These are phyloP conservation scores for Parasteatoda tepidariorum DNA, from an alignment of 1,140 invertebrate genomes.

Conservation along the genomic window DNA sequence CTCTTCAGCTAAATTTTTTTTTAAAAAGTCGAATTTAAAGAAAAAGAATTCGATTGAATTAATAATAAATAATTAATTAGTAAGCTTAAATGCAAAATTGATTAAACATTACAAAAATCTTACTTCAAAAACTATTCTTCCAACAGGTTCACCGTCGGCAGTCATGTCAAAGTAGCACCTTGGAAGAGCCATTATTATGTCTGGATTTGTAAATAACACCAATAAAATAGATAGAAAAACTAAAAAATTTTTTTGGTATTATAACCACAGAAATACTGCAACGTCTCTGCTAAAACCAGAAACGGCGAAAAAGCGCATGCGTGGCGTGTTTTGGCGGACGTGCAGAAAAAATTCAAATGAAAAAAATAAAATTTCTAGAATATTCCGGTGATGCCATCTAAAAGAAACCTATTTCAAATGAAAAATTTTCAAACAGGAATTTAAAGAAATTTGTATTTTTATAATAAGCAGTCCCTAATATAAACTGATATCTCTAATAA, in stretches of 20 bases:
- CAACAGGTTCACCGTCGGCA: slow-evolving; percentile 81
- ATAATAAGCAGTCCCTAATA: too few relatives aligned
- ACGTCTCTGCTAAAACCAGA: not conserved
- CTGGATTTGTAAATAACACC: slow-evolving; percentile 13
- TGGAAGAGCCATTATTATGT: slow-evolving; percentile 79
- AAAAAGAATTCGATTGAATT: too few relatives aligned
- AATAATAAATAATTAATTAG: too few relatives aligned
- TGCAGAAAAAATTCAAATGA: not conserved
- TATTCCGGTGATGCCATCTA: slow-evolving; percentile 14
- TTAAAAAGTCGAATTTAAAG: too few relatives aligned
- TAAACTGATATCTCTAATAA: too few relatives aligned
- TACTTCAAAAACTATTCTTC: slow-evolving; percentile 92
- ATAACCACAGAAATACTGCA: slow-evolving; percentile 35
- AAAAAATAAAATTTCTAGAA: slow-evolving; percentile 36
- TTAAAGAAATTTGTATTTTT: too few relatives aligned
- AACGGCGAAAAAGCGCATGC: slow-evolving; percentile 36
- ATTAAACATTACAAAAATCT: slow-evolving; percentile 65
- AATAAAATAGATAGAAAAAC: slow-evolving; percentile 22
- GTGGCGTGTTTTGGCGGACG: not conserved
- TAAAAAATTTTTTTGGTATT: not conserved
- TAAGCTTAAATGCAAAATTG: slow-evolving; percentile 32
- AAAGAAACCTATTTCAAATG: not conserved
- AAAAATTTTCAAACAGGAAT: too few relatives aligned
- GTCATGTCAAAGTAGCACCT: slow-evolving; percentile 91
- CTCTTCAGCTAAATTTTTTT: too few relatives aligned